These are phyloP conservation scores for Pseudococcus viburni DNA, from an alignment of 2,888 invertebrate species.

Conservation along the genomic window DNA sequence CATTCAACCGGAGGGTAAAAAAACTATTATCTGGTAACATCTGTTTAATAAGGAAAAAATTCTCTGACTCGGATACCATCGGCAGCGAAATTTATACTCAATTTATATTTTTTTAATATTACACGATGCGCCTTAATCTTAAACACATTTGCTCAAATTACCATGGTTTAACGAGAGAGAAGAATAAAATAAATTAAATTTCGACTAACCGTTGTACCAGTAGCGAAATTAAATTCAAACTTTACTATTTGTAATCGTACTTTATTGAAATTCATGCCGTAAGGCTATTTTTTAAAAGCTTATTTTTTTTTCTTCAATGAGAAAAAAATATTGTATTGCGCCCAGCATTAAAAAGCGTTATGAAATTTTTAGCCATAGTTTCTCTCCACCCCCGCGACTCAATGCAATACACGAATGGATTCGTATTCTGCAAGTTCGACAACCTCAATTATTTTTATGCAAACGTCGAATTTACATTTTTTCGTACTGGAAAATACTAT, in stretches of 20 bases:
- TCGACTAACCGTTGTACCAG: background rate
- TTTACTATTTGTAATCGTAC: constrained; percentile 36
- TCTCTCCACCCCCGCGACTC: background rate
- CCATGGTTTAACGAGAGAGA: constrained; percentile 46
- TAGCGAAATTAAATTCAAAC: constrained; percentile 44
- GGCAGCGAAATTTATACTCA: constrained; percentile 41
- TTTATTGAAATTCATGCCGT: constrained; percentile 42
- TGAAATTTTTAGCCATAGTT: constrained; percentile 7
- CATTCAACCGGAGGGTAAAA: constrained; percentile 24
- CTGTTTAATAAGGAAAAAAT: constrained; percentile 55
- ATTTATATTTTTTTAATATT: constrained; percentile 54
- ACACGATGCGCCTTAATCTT: constrained; percentile 16
- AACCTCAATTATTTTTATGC: constrained; percentile 54
- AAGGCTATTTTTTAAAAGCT: constrained; percentile 48
- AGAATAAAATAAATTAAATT: constrained; percentile 55
- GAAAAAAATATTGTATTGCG: background rate
- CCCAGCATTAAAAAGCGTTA: background rate
- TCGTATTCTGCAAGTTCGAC: constrained; percentile 48
- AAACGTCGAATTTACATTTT: constrained; percentile 48
- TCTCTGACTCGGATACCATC: constrained; percentile 19
- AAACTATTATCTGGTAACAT: constrained; percentile 49
- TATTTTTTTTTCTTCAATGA: constrained; percentile 1
- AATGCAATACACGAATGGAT: constrained; percentile 9
- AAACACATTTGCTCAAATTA: constrained; percentile 39
- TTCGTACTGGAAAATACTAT: background rate